Evolutionary conservation across 2,113 vertebrate genomes (phyloP).

Genomic region (Dipodomys merriami): DNA sequence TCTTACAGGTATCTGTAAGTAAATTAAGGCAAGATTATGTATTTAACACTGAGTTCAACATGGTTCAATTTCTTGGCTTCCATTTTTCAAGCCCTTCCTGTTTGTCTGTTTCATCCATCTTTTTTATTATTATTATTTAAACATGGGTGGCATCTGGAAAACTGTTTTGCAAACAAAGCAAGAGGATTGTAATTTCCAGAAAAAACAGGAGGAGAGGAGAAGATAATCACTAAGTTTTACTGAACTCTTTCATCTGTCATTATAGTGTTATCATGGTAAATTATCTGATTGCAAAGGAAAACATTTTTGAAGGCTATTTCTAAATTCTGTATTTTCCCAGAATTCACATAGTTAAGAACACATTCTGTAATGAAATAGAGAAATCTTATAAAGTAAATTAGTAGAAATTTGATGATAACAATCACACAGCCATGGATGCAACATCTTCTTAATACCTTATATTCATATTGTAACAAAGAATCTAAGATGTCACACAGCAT

Average conservation of each 20-base stretch:
- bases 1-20: constrained; percentile 27
- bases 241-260: background rate
- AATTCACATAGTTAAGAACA: background rate
- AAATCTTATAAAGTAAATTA: background rate
- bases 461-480: background rate
- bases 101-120: constrained; percentile 52
- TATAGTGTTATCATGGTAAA: background rate
- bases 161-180: constrained; percentile 7
- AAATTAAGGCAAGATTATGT: constrained; percentile 51
- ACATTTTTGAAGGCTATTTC: background rate
- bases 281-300: background rate
- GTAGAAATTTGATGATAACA: background rate
- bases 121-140: constrained; percentile 34
- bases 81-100: background rate
- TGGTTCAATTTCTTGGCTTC: background rate
- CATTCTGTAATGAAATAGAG: background rate
- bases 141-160: constrained; percentile 24
- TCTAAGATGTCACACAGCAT: background rate
- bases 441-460: background rate
- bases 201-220: constrained; percentile 26
- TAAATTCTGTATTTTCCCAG: too few species aligned
- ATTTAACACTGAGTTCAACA: background rate
- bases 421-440: background rate
- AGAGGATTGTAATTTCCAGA: background rate
- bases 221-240: background rate